These are phyloP conservation scores for Diglossa brunneiventris DNA, from an alignment of 2,113 vertebrate genomes.

Conservation along the genomic window DNA sequence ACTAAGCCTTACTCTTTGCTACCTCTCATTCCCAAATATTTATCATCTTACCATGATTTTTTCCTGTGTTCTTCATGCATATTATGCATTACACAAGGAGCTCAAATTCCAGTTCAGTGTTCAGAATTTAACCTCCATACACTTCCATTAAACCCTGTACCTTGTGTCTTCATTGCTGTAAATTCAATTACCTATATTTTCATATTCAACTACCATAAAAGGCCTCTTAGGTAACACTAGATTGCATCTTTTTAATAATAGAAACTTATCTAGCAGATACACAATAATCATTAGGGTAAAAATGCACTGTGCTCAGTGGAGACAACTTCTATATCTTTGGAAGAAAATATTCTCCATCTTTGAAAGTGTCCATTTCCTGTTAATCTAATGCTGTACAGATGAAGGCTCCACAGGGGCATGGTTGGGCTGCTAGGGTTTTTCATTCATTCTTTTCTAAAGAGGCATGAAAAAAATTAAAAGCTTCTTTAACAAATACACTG, in stretches of 20 bases:
- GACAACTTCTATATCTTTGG: neutral
- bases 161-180: neutral
- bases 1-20: neutral
- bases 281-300: neutral
- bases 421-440: neutral
- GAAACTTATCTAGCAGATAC: neutral
- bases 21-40: neutral
- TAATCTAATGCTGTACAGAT: slow-evolving; percentile 2
- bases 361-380: neutral
- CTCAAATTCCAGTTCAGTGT: neutral
- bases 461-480: slow-evolving; percentile 21
- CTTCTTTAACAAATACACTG: neutral
- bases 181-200: neutral
- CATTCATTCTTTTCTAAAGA: neutral
- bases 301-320: slow-evolving; percentile 11
- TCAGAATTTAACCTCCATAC: neutral
- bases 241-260: neutral
- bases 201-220: neutral
- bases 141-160: neutral
- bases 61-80: neutral
- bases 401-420: neutral
- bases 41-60: neutral
- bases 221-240: neutral
- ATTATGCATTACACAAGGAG: neutral
- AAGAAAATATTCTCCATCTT: neutral